Evolutionary conservation across 2,113 vertebrate species (phyloP).

Genomic region (Cranoglanis bouderius): DNA sequence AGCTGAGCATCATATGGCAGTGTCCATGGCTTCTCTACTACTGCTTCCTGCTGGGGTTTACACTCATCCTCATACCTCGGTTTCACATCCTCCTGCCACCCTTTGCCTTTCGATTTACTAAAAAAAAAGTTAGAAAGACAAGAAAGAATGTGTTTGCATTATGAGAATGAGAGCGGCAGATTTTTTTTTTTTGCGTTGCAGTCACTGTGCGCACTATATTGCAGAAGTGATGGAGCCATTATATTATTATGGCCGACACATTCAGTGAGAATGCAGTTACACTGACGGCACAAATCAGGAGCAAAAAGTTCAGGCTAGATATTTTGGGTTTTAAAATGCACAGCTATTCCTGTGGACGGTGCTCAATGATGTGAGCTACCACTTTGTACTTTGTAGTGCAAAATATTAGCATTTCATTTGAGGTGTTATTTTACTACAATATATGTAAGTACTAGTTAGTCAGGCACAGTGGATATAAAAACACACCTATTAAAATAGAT

Average conservation of each 20-base stretch:
- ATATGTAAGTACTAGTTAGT: neutral
- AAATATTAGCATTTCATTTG: neutral
- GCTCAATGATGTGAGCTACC: neutral
- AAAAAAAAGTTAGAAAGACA: neutral
- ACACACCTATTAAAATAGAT: too few relatives aligned
- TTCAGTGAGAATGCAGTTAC: neutral
- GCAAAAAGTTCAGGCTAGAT: neutral
- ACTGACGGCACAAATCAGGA: neutral
- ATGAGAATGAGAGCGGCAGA: neutral
- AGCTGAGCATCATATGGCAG: constrained; percentile 61
- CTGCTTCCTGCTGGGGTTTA: constrained; percentile 28
- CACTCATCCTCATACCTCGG: constrained; percentile 52
- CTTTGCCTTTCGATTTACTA: constrained; percentile 59
- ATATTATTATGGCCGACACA: neutral
- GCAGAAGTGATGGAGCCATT: neutral
- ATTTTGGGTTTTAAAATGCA: neutral
- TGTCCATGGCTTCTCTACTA: constrained; percentile 41
- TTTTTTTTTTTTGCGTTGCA: neutral
- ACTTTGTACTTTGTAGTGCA: neutral
- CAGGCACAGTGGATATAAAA: too few relatives aligned
- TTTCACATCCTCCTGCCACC: constrained; percentile 58
- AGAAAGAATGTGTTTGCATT: neutral
- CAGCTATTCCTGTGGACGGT: neutral
- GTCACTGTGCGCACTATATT: neutral
- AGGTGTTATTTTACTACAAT: neutral